phyloP scores from a whole-genome alignment of 2,113 vertebrate species.

The Coptodon rendalli region DNA sequence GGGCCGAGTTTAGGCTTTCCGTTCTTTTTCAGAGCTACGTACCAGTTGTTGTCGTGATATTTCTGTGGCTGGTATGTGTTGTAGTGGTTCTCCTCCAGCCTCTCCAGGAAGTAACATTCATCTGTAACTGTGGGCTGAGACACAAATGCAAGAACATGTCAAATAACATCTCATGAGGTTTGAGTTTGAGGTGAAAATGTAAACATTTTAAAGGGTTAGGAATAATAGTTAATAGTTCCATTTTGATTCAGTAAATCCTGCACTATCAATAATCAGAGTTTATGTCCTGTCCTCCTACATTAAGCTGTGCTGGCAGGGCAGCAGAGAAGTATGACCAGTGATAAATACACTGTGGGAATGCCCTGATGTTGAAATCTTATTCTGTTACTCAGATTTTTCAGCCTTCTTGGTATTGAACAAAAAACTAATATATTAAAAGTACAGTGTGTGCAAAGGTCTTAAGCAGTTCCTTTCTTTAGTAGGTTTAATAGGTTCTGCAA shows the following conservation, averaged over 20 bases:
- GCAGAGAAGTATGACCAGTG: not conserved
- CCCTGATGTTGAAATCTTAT: not conserved
- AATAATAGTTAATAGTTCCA: not conserved
- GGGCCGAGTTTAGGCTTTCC: constrained; percentile 84
- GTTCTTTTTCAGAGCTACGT: constrained; percentile 90
- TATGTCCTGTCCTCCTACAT: not conserved
- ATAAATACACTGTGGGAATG: not conserved
- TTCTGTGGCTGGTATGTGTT: constrained; percentile 85
- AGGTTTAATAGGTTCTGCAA: not conserved
- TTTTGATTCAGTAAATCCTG: not conserved
- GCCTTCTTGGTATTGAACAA: not conserved
- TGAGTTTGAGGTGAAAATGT: not conserved
- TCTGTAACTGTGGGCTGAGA: constrained; percentile 77
- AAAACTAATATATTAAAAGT: not conserved
- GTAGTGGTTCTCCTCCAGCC: constrained; percentile 89
- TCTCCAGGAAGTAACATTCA: constrained; percentile 89
- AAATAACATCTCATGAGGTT: not conserved
- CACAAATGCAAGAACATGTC: not conserved
- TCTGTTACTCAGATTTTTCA: not conserved
- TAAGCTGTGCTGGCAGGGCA: not conserved
- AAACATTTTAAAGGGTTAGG: not conserved
- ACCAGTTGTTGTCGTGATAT: constrained; percentile 82
- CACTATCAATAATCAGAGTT: not conserved
- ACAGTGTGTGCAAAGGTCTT: not conserved
- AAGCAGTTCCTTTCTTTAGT: not conserved